Evolutionary conservation across 2,797 vertebrate genomes (phyloP).

Genomic region (Podargus strigoides): DNA sequence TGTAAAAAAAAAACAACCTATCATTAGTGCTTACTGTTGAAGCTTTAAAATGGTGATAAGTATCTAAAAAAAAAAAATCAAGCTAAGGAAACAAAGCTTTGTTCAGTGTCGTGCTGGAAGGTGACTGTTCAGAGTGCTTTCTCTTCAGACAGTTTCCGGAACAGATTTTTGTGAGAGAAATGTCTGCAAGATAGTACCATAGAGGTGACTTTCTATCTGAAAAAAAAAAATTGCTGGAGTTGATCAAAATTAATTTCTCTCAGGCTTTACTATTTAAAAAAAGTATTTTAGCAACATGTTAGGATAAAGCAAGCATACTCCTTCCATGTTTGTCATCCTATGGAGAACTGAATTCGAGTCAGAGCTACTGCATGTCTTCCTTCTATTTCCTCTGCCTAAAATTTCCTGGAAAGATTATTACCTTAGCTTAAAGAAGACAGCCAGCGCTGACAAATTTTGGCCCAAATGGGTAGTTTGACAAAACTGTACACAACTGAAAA

Average conservation of each 20-base stretch:
- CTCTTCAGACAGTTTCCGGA: background rate
- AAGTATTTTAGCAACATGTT: background rate
- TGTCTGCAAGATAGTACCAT: background rate
- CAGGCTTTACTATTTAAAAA: background rate
- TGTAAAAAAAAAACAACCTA: background rate
- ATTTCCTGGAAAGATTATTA: background rate
- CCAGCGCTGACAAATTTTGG: background rate
- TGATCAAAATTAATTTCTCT: background rate
- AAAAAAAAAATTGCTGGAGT: background rate
- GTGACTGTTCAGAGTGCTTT: background rate
- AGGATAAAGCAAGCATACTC: background rate
- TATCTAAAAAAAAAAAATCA: background rate
- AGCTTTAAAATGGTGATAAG: background rate
- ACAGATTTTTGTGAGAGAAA: background rate
- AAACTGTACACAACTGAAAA: background rate
- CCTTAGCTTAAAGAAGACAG: background rate
- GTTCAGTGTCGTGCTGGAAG: background rate
- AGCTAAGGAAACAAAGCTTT: background rate
- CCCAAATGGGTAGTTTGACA: background rate
- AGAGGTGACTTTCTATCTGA: background rate
- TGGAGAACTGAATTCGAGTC: background rate
- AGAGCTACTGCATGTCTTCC: background rate
- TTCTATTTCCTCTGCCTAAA: background rate
- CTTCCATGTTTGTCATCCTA: background rate
- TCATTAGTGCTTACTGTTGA: background rate